phyloP scores from a whole-genome alignment of 2,113 vertebrate species.

The Chunga burmeisteri region DNA sequence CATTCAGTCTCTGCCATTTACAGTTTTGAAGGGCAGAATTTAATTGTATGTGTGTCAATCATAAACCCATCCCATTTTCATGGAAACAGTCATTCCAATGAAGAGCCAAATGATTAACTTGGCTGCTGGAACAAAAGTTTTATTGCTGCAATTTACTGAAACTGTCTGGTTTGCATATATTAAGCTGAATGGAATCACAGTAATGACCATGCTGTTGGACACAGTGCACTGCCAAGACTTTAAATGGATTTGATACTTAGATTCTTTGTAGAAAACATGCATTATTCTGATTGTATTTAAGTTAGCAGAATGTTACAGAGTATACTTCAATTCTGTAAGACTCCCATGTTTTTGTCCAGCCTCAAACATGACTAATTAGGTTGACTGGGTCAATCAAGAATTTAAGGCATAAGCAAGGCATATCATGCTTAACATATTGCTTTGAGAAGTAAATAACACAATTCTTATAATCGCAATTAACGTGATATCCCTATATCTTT shows the following conservation, averaged over 20 bases:
- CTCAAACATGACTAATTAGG: not conserved
- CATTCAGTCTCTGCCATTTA: not conserved
- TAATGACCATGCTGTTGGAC: slow-evolving; percentile 66
- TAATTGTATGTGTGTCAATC: slow-evolving; percentile 23
- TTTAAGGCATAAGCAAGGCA: not conserved
- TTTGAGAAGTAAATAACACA: not conserved
- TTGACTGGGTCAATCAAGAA: not conserved
- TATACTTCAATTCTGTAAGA: not conserved
- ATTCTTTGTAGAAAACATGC: not conserved
- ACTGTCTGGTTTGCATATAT: slow-evolving; percentile 68
- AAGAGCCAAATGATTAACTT: slow-evolving; percentile 40
- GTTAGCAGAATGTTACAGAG: not conserved
- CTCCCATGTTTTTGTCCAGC: not conserved
- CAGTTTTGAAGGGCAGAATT: not conserved
- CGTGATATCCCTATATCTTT: not conserved
- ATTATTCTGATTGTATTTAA: slow-evolving; percentile 21
- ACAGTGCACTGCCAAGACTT: slow-evolving; percentile 20
- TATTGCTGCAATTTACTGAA: slow-evolving; percentile 68
- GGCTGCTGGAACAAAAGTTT: slow-evolving; percentile 45
- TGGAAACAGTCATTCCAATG: slow-evolving; percentile 30
- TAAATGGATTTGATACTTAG: slow-evolving; percentile 8
- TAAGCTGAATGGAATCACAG: slow-evolving; percentile 53
- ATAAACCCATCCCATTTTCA: slow-evolving; percentile 25
- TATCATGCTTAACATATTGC: not conserved
- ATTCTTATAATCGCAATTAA: not conserved